Conservation (phyloP, 2,797 vertebrate species). For the Smutsia temminckii region DNA sequence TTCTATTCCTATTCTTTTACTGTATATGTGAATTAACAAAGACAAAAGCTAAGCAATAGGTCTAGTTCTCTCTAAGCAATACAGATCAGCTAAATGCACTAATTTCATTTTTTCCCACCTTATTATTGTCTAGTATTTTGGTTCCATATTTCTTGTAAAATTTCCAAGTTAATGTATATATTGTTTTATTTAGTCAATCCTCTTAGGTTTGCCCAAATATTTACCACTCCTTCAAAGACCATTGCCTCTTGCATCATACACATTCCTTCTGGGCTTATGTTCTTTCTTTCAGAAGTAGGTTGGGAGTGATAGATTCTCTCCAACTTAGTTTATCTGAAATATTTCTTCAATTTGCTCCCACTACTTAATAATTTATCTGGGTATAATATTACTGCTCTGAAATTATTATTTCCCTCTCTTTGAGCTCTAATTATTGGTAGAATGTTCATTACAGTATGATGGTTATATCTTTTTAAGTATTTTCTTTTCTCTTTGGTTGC, state of each 20-base stretch:
- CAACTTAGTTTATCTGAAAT: neutral
- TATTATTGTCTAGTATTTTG: neutral
- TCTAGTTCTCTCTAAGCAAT: neutral
- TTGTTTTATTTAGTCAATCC: neutral
- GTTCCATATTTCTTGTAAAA: neutral
- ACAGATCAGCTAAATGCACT: neutral
- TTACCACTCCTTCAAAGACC: neutral
- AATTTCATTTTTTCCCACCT: neutral
- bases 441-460: neutral
- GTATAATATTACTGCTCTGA: neutral
- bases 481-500: neutral
- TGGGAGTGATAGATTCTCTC: neutral
- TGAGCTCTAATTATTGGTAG: neutral
- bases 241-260: neutral
- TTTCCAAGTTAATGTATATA: neutral
- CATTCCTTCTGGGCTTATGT: neutral
- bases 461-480: neutral
- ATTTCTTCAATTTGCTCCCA: neutral
- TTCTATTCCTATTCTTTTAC: neutral
- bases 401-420: neutral
- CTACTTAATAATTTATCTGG: neutral
- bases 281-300: neutral
- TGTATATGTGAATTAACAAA: neutral
- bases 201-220: neutral
- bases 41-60: neutral